phyloP scores from a whole-genome alignment of 2,888 invertebrate species.

The Lampropteryx suffumata region DNA sequence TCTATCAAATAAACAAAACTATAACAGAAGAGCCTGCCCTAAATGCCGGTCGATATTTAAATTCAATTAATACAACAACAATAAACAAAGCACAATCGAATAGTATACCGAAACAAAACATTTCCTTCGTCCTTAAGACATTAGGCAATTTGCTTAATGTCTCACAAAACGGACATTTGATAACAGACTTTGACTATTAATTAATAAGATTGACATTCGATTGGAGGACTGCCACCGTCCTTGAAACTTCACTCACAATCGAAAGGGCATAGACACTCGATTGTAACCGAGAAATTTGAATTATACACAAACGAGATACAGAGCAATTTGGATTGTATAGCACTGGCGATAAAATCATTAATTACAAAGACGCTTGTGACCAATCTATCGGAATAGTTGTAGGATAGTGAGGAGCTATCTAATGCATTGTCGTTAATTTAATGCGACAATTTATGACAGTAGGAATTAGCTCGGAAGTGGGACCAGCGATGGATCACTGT shows the following conservation, averaged over 20 bases:
- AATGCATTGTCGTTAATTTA: conserved; percentile 81
- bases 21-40: conserved; percentile 1
- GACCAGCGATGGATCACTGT: conserved; percentile 55
- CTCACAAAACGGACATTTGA: conserved; percentile 45
- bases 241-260: conserved; percentile 19
- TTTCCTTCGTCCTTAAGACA: conserved; percentile 43
- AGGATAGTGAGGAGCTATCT: conserved; percentile 67
- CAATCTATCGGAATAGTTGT: conserved; percentile 39
- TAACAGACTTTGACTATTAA: conserved; percentile 34
- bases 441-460: conserved; percentile 79
- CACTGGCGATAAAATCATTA: conserved; percentile 32
- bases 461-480: conserved; percentile 65
- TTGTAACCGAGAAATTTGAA: not conserved
- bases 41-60: conserved; percentile 28
- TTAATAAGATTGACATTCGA: conserved; percentile 58
- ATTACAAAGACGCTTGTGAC: conserved; percentile 34
- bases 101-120: conserved; percentile 33
- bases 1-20: not conserved
- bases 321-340: not conserved
- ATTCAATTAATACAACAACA: conserved; percentile 37
- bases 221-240: conserved; percentile 23
- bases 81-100: conserved; percentile 47
- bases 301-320: not conserved
- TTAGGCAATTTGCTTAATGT: conserved; percentile 78
- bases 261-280: conserved; percentile 14